Evolutionary conservation across 2,888 invertebrate genomes (phyloP).

Genomic region (Mythimna vitellina): DNA sequence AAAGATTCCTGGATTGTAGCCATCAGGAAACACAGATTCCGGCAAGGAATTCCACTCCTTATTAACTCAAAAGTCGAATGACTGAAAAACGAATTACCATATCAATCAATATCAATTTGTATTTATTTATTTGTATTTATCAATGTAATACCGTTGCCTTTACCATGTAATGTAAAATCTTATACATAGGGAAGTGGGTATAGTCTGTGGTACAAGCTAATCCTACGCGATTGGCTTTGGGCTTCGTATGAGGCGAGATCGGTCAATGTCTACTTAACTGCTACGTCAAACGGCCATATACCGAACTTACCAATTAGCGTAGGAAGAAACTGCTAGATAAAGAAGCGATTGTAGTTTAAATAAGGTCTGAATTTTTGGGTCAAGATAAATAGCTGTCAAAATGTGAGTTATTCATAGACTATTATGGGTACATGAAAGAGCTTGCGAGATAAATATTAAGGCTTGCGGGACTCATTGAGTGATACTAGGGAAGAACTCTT

Average conservation of each 20-base stretch:
- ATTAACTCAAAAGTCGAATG: too few relatives aligned
- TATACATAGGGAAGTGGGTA: not conserved
- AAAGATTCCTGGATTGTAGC: too few relatives aligned
- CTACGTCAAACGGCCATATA: not conserved
- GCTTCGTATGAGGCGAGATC: slow-evolving; percentile 28
- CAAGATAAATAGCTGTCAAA: not conserved
- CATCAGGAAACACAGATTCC: too few relatives aligned
- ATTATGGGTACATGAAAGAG: not conserved
- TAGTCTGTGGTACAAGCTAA: slow-evolving; percentile 15
- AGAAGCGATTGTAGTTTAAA: not conserved
- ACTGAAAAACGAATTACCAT: too few relatives aligned
- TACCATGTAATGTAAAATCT: slow-evolving; percentile 5
- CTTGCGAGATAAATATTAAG: too few relatives aligned
- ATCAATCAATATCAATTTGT: too few relatives aligned
- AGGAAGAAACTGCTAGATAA: slow-evolving; percentile 3
- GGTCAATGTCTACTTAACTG: slow-evolving; percentile 28
- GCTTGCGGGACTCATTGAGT: too few relatives aligned
- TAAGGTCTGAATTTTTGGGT: not conserved
- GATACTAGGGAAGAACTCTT: too few relatives aligned
- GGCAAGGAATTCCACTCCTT: too few relatives aligned
- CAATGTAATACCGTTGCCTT: slow-evolving; percentile 13
- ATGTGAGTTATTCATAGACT: not conserved
- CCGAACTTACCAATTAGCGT: slow-evolving; percentile 9
- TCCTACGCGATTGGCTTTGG: slow-evolving; percentile 22
- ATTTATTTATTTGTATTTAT: too few relatives aligned